Base-by-base conservation (phyloP, 2,797 vertebrate species). In the Phataginus tricuspis region DNA sequence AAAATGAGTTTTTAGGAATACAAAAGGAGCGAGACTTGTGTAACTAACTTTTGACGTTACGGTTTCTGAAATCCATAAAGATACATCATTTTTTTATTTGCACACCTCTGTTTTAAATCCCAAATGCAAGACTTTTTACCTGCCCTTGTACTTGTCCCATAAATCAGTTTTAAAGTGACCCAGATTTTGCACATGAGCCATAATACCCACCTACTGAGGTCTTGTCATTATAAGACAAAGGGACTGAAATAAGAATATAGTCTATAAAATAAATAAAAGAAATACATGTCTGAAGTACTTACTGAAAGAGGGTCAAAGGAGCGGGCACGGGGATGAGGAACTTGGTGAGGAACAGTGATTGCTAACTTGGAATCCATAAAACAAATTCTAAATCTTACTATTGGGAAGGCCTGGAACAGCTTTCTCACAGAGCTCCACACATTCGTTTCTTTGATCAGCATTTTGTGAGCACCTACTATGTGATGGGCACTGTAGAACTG, bases 81-180 rank as follows among this genome's bases (percentile, higher is more conserved):
- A 91, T 61, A 71, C 7, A 83, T 85, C 71, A 86, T 53, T 69
- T 90, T 45, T 86, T 86, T 91, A 57, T 63, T 77, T 91, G 53
- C 34, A 72, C 34, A 2, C 21, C 63, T 95, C 66, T 92, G 11
- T 83, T 93, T 89, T 31, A 97, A 97, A 92, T 86, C 74, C 78
- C 90, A 59, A 89, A 45, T 86, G n/a, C 82, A 92, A 82, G 59
- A 94, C 53, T 86, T 95, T 77, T 66, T 19, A 66, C 42, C 29
- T 93, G 80, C 75, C 63, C 59, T 94, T 96, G 63, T 57, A 94
- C 85, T 66, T 55, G 31, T 80, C n/a, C 49, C 79, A 94, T 86
- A 94, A 96, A 96, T 97, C 95, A 89, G 37, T 69, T 75, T 92
- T 88, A 96, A 96, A 88, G 37, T 80, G 94, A 89, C 91, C 94